phyloP scores from a whole-genome alignment of 2,797 vertebrate species.

The Myripristis murdjan region DNA sequence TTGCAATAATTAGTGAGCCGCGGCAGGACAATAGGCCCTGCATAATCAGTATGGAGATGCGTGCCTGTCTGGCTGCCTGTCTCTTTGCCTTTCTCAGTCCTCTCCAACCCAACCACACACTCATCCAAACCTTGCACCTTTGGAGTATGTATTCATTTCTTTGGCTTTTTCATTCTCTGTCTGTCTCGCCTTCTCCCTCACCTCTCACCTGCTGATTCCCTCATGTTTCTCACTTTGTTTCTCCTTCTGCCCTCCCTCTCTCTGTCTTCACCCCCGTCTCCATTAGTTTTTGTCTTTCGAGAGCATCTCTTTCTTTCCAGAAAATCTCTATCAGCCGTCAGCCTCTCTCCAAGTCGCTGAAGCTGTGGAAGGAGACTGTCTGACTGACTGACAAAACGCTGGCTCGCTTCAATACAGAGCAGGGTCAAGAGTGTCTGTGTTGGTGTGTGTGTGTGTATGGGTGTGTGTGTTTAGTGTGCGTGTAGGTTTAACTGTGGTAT shows the following conservation, averaged over 20 bases:
- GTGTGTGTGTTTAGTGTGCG: background rate
- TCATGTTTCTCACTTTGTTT: slow-evolving; percentile 12
- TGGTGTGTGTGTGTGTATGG: slow-evolving; percentile 16
- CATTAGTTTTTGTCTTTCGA: background rate
- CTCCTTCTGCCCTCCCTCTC: background rate
- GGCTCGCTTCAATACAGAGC: slow-evolving; percentile 27
- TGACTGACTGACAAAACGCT: slow-evolving; percentile 26
- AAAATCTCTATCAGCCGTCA: slow-evolving; percentile 12
- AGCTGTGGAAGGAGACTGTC: slow-evolving; percentile 4
- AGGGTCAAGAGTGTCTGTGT: slow-evolving; percentile 37
- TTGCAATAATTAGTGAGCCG: slow-evolving; percentile 95
- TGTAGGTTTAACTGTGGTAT: slow-evolving; percentile 4
- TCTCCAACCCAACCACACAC: slow-evolving; percentile 63
- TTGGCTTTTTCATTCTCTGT: slow-evolving; percentile 54
- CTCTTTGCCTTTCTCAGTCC: slow-evolving; percentile 16
- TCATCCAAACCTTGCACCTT: slow-evolving; percentile 54
- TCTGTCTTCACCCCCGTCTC: background rate
- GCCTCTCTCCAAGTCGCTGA: slow-evolving; percentile 4
- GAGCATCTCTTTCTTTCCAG: slow-evolving; percentile 32
- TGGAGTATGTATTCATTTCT: slow-evolving; percentile 62
- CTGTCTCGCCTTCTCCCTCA: slow-evolving; percentile 34
- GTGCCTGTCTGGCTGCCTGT: slow-evolving; percentile 72
- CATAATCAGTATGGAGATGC: slow-evolving; percentile 98
- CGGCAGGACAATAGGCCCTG: slow-evolving; percentile 94
- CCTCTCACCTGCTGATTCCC: background rate